Evolutionary conservation across 2,888 invertebrate species (phyloP).

Genomic region (Drosophila formosana): DNA sequence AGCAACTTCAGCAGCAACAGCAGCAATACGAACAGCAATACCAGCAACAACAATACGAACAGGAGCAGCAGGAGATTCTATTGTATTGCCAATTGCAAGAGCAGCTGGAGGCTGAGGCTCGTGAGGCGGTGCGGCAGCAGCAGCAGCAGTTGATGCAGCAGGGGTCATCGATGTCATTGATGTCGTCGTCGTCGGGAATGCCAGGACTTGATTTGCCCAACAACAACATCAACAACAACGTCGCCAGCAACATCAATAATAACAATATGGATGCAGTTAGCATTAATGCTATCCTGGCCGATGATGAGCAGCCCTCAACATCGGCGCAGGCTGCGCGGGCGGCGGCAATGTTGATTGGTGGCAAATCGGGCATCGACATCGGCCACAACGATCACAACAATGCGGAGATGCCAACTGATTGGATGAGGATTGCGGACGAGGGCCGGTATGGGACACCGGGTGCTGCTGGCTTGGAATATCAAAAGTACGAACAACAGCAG

Average conservation of each 20-base stretch:
- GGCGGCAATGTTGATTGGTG: constrained; percentile 24
- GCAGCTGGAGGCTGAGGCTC: constrained; percentile 61
- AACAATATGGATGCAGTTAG: constrained; percentile 66
- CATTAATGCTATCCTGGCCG: constrained; percentile 71
- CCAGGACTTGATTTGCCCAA: constrained; percentile 65
- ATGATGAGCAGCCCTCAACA: constrained; percentile 71
- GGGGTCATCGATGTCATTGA: constrained; percentile 82
- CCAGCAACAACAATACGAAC: constrained; percentile 56
- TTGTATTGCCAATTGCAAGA: constrained; percentile 75
- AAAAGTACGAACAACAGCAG: constrained; percentile 82
- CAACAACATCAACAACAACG: constrained; percentile 37
- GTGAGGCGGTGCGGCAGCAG: constrained; percentile 79
- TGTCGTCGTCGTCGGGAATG: constrained; percentile 74
- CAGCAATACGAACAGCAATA: constrained; percentile 55
- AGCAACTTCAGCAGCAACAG: constrained; percentile 51
- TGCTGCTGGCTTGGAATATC: constrained; percentile 86
- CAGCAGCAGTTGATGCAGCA: constrained; percentile 85
- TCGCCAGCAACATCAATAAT: constrained; percentile 37
- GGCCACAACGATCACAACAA: constrained; percentile 69
- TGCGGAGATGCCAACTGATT: constrained; percentile 84
- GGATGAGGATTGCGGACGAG: constrained; percentile 86
- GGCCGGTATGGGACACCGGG: constrained; percentile 88
- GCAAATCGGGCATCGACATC: constrained; percentile 60
- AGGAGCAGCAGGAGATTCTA: constrained; percentile 61
- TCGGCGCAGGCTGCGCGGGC: constrained; percentile 69